phyloP scores from a whole-genome alignment of 1,140 invertebrate genomes.

The Lycorma delicatula region DNA sequence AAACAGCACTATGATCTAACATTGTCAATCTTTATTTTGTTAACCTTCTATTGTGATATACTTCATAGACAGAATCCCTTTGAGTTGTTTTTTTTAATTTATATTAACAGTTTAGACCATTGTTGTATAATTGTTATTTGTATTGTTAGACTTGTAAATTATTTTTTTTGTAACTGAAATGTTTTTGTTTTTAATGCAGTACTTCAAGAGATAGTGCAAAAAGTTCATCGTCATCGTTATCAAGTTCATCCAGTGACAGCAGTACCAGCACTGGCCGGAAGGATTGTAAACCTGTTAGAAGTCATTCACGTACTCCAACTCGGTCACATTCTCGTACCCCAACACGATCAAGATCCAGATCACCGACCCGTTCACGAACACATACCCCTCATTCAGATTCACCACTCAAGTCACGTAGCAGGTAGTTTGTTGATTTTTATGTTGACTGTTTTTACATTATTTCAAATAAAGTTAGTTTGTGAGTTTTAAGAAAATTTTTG shows the following conservation, averaged over 20 bases:
- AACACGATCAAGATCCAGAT: constrained; percentile 20
- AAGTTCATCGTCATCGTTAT: constrained; percentile 11
- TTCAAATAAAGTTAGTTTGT: too few species aligned
- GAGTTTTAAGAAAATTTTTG: too few species aligned
- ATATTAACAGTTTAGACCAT: background rate
- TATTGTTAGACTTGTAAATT: background rate
- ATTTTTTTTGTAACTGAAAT: background rate
- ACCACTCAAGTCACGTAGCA: background rate
- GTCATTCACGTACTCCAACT: constrained; percentile 16
- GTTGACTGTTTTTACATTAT: too few species aligned
- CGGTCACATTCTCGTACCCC: constrained; percentile 11
- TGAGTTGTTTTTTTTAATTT: background rate
- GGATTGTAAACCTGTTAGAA: background rate
- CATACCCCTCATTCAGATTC: background rate
- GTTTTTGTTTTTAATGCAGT: background rate
- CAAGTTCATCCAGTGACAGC: constrained; percentile 2
- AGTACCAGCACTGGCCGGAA: background rate
- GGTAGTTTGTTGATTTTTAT: too few species aligned
- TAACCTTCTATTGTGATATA: too few species aligned
- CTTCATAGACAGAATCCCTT: too few species aligned
- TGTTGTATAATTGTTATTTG: background rate
- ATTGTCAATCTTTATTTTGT: too few species aligned
- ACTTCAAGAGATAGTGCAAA: constrained; percentile 13
- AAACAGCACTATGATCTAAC: too few species aligned
- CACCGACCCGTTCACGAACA: background rate